Conservation (phyloP, 2,888 invertebrate genomes). For the Idaea aversata region DNA sequence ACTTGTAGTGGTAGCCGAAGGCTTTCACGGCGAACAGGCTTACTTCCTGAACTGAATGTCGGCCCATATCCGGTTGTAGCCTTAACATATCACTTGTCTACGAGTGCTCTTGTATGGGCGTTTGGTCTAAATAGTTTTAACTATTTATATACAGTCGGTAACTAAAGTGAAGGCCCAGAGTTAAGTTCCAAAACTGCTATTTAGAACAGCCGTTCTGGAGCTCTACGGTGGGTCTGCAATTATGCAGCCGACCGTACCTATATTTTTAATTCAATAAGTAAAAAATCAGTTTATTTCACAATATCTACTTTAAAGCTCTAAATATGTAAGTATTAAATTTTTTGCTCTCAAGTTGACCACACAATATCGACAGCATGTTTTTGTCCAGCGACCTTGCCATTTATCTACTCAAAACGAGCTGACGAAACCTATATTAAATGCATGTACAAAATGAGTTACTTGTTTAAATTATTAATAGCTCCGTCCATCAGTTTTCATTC, state of each 20-base stretch:
- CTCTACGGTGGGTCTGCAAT: too few species aligned
- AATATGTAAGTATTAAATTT: too few species aligned
- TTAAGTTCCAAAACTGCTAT: too few species aligned
- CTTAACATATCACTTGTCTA: not conserved
- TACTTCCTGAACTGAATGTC: conserved; percentile 47
- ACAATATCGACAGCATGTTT: not conserved
- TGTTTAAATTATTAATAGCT: not conserved
- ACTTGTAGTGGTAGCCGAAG: conserved; percentile 12
- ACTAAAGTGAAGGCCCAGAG: too few species aligned
- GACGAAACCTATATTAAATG: conserved; percentile 2
- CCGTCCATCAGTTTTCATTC: too few species aligned
- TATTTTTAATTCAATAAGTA: too few species aligned
- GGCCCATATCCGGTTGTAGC: conserved; percentile 40
- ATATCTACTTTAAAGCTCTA: too few species aligned
- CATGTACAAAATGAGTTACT: not conserved
- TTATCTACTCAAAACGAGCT: not conserved
- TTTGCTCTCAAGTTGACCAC: not conserved
- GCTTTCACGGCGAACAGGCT: conserved; percentile 54
- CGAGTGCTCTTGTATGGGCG: not conserved
- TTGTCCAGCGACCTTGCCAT: conserved; percentile 3
- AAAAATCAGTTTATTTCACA: too few species aligned
- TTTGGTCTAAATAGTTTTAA: not conserved
- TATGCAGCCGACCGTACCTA: too few species aligned
- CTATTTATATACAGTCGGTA: too few species aligned
- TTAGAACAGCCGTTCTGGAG: too few species aligned